phyloP scores from a whole-genome alignment of 2,888 invertebrate genomes.

The Pachymerium ferrugineum region DNA sequence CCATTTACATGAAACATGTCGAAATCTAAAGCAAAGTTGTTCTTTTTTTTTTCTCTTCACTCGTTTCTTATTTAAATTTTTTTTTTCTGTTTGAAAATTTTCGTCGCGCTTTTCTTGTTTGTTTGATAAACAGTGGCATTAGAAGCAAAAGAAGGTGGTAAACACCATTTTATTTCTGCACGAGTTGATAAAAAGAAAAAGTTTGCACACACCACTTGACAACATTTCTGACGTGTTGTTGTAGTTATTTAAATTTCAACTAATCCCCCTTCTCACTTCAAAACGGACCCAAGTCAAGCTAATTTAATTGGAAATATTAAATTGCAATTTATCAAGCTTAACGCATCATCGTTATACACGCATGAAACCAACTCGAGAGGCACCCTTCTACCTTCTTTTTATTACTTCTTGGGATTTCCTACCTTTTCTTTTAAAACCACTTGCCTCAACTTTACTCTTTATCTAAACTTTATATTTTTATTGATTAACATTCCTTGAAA shows the following conservation, averaged over 20 bases:
- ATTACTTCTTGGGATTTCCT: neutral
- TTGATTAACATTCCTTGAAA: too few species aligned
- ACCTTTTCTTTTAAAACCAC: neutral
- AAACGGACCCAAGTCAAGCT: conserved; percentile 24
- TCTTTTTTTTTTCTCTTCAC: neutral
- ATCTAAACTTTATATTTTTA: too few species aligned
- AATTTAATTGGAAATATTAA: conserved; percentile 33
- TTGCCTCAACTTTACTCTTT: too few species aligned
- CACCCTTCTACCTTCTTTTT: neutral
- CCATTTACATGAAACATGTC: neutral
- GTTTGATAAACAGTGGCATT: neutral
- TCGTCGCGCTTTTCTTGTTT: neutral
- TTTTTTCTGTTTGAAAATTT: neutral
- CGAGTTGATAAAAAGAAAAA: neutral
- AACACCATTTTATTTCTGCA: neutral
- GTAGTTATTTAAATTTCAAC: conserved; percentile 31
- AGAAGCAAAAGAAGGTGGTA: neutral
- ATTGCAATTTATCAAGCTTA: conserved; percentile 32
- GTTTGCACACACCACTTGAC: neutral
- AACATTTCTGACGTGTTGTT: neutral
- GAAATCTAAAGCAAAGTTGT: neutral
- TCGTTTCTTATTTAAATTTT: neutral
- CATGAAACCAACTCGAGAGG: neutral
- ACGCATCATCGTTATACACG: conserved; percentile 23
- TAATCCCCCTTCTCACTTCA: neutral